Evolutionary conservation across 2,797 vertebrate species (phyloP).

Genomic region (Oryzias dopingdopingensis): DNA sequence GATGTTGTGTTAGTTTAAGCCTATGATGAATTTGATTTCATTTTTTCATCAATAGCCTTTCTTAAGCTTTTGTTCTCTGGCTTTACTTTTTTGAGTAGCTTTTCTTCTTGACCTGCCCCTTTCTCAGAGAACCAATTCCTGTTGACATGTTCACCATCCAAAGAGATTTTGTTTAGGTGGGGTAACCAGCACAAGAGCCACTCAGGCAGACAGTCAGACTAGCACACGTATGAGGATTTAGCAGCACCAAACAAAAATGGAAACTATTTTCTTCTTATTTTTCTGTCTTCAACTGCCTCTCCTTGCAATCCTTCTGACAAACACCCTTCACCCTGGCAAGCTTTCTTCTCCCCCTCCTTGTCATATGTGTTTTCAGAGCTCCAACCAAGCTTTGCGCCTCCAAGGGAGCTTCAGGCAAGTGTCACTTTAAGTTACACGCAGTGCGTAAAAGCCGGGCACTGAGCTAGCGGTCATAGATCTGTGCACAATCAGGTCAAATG

Average conservation of each 20-base stretch:
- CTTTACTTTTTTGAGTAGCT: constrained; percentile 1
- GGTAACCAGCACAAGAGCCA: constrained; percentile 27
- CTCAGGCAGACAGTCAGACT: constrained; percentile 27
- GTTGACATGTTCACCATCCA: constrained; percentile 40
- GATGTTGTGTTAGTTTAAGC: constrained; percentile 16
- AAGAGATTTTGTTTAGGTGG: constrained; percentile 27
- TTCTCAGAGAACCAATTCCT: constrained; percentile 15
- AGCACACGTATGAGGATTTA: constrained; percentile 19
- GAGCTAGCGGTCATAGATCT: constrained; percentile 76
- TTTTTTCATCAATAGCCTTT: constrained; percentile 12
- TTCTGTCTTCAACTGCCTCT: constrained; percentile 14
- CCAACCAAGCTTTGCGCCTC: constrained; percentile 76
- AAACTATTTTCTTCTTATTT: constrained; percentile 27
- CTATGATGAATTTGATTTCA: constrained; percentile 13
- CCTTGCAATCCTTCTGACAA: constrained; percentile 38
- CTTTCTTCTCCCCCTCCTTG: constrained; percentile 57
- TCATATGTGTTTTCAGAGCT: constrained; percentile 76
- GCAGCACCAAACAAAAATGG: constrained; percentile 6
- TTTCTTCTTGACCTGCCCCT: background rate
- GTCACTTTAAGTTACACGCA: constrained; percentile 94
- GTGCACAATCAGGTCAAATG: constrained; percentile 79
- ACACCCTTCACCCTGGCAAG: constrained; percentile 46
- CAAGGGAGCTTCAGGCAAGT: constrained; percentile 91
- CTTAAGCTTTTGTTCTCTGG: constrained; percentile 4
- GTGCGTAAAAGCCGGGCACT: constrained; percentile 76